Evolutionary conservation across 2,797 vertebrate species (phyloP), one percentile per base, ranked within the genome.

Genomic region (Carapus acus): DNA sequence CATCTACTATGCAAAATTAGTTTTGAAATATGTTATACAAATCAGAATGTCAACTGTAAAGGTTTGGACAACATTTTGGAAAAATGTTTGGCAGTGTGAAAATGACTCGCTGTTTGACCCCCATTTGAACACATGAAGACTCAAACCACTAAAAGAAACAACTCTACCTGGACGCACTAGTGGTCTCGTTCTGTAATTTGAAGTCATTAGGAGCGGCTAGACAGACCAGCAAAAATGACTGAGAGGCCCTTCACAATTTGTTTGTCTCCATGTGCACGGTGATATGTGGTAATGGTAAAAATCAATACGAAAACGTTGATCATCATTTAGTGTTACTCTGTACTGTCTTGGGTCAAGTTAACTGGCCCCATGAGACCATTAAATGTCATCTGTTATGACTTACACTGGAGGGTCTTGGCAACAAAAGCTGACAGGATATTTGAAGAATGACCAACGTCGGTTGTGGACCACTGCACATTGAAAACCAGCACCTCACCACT

Each of bases 321-420:
- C 78, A 85, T 85, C 81, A 65, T 63, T 79, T 71, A 62, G 55
- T 64, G 68, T 67, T 58, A 70, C 71, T 59, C 65, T 52, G 46
- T 17, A 44, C 48, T 60, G 69, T 77, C 73, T 79, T 46, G 67
- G 65, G 78, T 71, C 69, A 71, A 61, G 39, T 67, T 76, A 81
- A 80, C 79, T 73, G 79, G 80, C 70, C 73, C 71, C 73, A 67
- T 85, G 81, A 65, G 74, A 87, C 82, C 78, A 72, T 79, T 79
- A 83, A 77, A 76, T 81, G 80, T 80, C 80, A 75, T 76, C 67
- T 74, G 74, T 82, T 81, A 61, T 73, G 78, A 79, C 81, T 54
- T 78, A 71, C 74, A 55, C 65, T 51, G 65, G 50, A 54, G 61
- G 49, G 73, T 81, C 81, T 64, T 62, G 80, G 78, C 83, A 85